Evolutionary conservation across 30 jellyfish, hydroid and myxozoan genomes (phyloP).

Genomic region (Phacellophora camtschatica): DNA sequence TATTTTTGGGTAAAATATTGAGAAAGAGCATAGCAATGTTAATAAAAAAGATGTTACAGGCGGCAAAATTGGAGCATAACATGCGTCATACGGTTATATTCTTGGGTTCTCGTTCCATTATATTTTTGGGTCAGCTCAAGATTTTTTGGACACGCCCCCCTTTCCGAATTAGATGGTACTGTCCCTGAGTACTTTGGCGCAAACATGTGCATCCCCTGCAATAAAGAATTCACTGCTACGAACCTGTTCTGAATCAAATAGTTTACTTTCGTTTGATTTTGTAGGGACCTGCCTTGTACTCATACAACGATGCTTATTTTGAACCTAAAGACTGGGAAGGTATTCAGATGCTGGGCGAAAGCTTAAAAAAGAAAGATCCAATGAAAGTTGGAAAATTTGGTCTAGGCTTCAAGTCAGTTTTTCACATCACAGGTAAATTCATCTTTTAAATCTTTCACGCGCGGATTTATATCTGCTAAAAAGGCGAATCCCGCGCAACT

Average conservation of each 20-base stretch:
- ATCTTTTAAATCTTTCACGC: not conserved
- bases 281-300: slow-evolving; percentile 83
- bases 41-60: too few relatives aligned
- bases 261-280: not conserved
- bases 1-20: too few relatives aligned
- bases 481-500: not conserved
- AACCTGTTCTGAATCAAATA: not conserved
- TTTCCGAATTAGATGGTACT: too few relatives aligned
- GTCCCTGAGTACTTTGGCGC: not conserved
- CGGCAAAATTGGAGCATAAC: too few relatives aligned
- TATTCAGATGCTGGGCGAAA: slow-evolving; percentile 60
- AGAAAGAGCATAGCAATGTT: too few relatives aligned
- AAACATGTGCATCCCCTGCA: too few relatives aligned
- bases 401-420: slow-evolving; percentile 81
- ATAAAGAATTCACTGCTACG: too few relatives aligned
- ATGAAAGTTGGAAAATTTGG: slow-evolving; percentile 89
- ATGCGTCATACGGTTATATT: too few relatives aligned
- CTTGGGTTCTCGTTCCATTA: too few relatives aligned
- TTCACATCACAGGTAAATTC: slow-evolving; percentile 65
- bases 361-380: slow-evolving; percentile 63
- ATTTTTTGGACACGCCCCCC: too few relatives aligned
- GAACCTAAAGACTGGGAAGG: slow-evolving; percentile 77
- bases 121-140: too few relatives aligned
- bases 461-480: not conserved
- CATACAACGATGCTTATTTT: slow-evolving; percentile 74